phyloP scores from a whole-genome alignment of 2,797 vertebrate genomes.

The Melanotaenia parkinsoni region DNA sequence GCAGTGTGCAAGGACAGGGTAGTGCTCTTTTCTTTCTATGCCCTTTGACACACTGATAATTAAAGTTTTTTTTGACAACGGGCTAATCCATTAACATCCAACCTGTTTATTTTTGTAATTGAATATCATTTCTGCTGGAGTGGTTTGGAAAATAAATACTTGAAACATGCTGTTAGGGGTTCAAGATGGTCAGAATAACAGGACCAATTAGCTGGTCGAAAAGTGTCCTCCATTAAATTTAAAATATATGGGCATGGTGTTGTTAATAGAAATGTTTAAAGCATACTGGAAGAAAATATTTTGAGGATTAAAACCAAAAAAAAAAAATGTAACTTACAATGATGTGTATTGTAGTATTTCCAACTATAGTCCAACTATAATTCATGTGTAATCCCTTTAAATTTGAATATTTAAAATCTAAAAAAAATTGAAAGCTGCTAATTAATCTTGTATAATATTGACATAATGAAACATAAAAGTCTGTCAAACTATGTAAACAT shows the following conservation, averaged over 20 bases:
- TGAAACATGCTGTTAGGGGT: slow-evolving; percentile 53
- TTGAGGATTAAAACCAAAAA: neutral
- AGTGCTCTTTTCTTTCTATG: neutral
- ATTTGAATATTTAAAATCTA: slow-evolving; percentile 33
- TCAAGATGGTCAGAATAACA: slow-evolving; percentile 54
- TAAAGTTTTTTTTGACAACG: neutral
- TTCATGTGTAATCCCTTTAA: slow-evolving; percentile 40
- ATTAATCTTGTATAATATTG: slow-evolving; percentile 22
- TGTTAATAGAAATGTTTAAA: slow-evolving; percentile 50
- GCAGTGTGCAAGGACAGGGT: neutral
- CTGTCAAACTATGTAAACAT: slow-evolving; percentile 24
- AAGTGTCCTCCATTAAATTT: slow-evolving; percentile 51
- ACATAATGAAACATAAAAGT: slow-evolving; percentile 30
- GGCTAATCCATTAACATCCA: slow-evolving; percentile 30
- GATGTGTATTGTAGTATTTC: no score
- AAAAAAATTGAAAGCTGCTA: slow-evolving; percentile 7
- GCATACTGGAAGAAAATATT: slow-evolving; percentile 23
- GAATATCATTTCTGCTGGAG: slow-evolving; percentile 70
- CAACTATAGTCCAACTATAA: slow-evolving; percentile 33
- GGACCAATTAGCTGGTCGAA: slow-evolving; percentile 64
- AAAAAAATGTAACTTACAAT: neutral
- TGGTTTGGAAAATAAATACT: slow-evolving; percentile 72
- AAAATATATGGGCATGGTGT: slow-evolving; percentile 23
- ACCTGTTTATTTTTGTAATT: slow-evolving; percentile 57
- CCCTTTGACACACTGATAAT: slow-evolving; percentile 15